phyloP scores from a whole-genome alignment of 2,888 invertebrate species.

The Stenurella melanura region DNA sequence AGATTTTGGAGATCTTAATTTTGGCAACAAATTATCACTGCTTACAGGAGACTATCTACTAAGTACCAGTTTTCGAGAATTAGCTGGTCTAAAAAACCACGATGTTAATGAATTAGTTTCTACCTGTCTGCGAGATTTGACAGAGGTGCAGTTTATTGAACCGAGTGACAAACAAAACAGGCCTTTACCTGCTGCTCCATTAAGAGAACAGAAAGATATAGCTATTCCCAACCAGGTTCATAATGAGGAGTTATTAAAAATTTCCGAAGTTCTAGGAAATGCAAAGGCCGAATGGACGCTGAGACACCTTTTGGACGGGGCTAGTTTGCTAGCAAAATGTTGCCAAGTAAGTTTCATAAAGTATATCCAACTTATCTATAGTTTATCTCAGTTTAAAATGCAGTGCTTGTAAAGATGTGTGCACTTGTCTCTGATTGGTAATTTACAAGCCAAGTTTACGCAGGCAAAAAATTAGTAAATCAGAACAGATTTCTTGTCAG shows the following conservation, averaged over 20 bases:
- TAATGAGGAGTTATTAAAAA: conserved; percentile 60
- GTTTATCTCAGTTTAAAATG: too few species aligned
- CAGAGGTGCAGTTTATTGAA: conserved; percentile 91
- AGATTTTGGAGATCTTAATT: conserved; percentile 84
- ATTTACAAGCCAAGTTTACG: too few species aligned
- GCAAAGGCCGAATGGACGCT: conserved; percentile 87
- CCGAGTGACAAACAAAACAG: conserved; percentile 89
- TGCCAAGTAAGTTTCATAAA: conserved; percentile 76
- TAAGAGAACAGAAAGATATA: conserved; percentile 52
- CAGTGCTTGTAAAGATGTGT: too few species aligned
- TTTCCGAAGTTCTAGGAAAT: conserved; percentile 74
- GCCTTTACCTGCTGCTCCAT: conserved; percentile 83
- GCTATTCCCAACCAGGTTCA: conserved; percentile 60
- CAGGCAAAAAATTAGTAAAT: too few species aligned
- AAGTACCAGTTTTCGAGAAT: conserved; percentile 90
- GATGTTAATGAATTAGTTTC: conserved; percentile 92
- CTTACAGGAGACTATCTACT: conserved; percentile 92
- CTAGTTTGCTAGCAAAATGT: conserved; percentile 84
- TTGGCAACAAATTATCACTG: conserved; percentile 95
- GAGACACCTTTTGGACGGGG: conserved; percentile 79
- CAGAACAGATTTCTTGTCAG: too few species aligned
- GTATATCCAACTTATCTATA: background rate
- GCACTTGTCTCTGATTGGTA: too few species aligned
- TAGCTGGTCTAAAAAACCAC: conserved; percentile 85
- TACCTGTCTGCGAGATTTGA: conserved; percentile 88